Conservation (phyloP, 2,888 invertebrate species). For the Archips crataeganus region DNA sequence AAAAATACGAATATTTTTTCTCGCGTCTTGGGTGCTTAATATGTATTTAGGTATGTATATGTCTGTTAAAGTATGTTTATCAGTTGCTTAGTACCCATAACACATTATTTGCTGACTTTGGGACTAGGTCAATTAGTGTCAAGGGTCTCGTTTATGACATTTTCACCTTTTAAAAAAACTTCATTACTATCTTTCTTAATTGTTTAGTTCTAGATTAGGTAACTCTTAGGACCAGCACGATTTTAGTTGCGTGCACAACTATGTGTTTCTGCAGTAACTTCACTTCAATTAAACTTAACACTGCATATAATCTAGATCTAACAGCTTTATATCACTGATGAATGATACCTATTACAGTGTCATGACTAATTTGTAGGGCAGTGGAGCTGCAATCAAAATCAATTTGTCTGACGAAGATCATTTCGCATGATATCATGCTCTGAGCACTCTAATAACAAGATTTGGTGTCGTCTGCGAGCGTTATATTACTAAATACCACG, state of each 20-base stretch:
- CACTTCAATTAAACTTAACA: constrained; percentile 15
- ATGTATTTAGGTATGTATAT: no score
- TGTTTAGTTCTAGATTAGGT: neutral
- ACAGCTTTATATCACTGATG: constrained; percentile 7
- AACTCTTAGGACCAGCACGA: neutral
- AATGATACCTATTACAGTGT: constrained; percentile 19
- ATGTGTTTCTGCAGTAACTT: neutral
- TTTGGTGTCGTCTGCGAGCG: neutral
- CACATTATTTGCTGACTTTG: no score
- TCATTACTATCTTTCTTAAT: neutral
- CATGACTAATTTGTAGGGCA: constrained; percentile 63
- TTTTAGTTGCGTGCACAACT: neutral
- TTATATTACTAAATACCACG: neutral
- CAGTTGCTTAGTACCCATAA: no score
- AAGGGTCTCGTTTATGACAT: no score
- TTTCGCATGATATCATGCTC: constrained; percentile 56
- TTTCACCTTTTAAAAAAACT: no score
- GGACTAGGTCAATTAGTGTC: no score
- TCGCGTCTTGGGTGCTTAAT: no score
- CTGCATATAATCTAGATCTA: constrained; percentile 23
- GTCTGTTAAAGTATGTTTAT: no score
- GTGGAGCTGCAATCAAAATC: constrained; percentile 66
- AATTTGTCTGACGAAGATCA: constrained; percentile 59
- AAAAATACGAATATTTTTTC: no score
- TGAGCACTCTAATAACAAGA: constrained; percentile 10